Conservation (phyloP, 23 tunicate genomes). For the Styela plicata region DNA sequence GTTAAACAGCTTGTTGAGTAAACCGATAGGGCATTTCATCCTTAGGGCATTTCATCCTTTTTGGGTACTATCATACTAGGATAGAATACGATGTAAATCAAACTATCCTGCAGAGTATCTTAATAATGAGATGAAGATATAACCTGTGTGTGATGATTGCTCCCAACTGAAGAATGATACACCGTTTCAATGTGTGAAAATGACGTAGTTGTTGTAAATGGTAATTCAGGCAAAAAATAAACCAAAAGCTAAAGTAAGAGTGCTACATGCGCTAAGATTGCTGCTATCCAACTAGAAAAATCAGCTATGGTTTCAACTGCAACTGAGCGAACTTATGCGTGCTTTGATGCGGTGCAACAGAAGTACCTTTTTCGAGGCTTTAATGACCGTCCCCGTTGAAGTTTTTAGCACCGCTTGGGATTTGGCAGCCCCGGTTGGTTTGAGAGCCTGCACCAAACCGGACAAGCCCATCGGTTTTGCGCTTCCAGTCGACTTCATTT, state of each 20-base stretch:
- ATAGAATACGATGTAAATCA: no score
- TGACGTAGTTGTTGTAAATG: no score
- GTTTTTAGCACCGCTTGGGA: slow-evolving; percentile 23
- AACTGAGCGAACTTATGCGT: background rate
- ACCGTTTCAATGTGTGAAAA: no score
- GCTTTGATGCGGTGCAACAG: background rate
- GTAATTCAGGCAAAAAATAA: background rate
- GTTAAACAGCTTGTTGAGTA: no score
- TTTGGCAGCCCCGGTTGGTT: slow-evolving; percentile 29
- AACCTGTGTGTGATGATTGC: no score
- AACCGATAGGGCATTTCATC: no score
- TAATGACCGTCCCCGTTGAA: slow-evolving; percentile 6
- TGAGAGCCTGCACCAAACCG: slow-evolving; percentile 23
- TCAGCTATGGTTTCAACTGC: background rate
- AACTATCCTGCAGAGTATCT: no score
- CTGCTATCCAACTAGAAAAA: background rate
- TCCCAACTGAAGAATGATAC: no score
- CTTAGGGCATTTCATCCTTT: no score
- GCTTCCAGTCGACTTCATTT: slow-evolving; percentile 4
- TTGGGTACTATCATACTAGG: no score
- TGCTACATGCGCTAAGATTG: background rate
- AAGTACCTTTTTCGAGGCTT: background rate
- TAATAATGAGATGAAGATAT: no score
- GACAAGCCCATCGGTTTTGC: slow-evolving; percentile 9
- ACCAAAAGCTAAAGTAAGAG: background rate